phyloP scores from a whole-genome alignment of 2,113 vertebrate genomes.

The Stictonetta naevosa region DNA sequence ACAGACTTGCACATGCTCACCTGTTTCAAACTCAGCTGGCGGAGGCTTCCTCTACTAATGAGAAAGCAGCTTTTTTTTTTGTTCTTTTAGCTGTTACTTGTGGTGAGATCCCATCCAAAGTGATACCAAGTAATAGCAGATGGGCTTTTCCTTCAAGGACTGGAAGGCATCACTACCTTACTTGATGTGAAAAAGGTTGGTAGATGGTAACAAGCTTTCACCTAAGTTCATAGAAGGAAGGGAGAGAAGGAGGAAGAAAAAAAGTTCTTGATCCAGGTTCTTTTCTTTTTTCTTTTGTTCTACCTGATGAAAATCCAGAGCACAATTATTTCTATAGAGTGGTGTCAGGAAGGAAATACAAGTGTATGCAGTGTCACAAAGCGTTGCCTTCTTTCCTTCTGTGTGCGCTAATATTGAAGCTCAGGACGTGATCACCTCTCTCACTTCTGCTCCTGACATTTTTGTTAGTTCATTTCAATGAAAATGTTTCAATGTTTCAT shows the following conservation, averaged over 20 bases:
- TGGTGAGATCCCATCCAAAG: not conserved
- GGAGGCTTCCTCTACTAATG: not conserved
- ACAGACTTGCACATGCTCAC: not conserved
- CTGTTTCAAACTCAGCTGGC: not conserved
- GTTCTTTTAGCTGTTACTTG: not conserved
- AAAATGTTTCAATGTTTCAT: too few relatives aligned
- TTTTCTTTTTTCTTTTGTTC: not conserved
- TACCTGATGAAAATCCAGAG: not conserved
- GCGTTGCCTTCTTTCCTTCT: not conserved
- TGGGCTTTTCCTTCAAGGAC: not conserved
- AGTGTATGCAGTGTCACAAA: not conserved
- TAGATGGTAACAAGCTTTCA: not conserved
- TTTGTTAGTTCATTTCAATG: not conserved
- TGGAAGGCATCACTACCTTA: not conserved
- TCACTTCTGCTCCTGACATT: not conserved
- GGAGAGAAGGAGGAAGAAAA: not conserved
- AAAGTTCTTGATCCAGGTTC: not conserved
- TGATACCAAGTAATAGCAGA: not conserved
- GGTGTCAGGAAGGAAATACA: not conserved
- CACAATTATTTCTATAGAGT: not conserved
- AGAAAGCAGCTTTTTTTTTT: not conserved
- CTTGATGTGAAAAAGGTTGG: not conserved
- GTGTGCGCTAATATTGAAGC: not conserved
- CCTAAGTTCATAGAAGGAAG: not conserved
- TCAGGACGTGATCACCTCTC: not conserved